phyloP scores from a whole-genome alignment of 2,797 vertebrate species.

The Sphenodon punctatus region DNA sequence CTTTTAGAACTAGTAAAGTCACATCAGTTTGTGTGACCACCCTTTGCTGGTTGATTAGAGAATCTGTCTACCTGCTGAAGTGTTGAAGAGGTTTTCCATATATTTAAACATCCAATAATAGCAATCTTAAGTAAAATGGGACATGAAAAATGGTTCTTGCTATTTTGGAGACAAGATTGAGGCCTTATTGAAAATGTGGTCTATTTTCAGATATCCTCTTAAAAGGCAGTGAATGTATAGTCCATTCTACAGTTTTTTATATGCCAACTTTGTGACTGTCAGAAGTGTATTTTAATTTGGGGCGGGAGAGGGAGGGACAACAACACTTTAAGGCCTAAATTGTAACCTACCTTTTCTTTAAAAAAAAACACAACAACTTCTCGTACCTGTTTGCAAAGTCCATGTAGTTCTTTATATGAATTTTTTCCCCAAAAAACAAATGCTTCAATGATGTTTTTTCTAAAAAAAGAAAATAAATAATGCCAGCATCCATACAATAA shows the following conservation, averaged over 20 bases:
- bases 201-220: not conserved
- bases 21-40: not conserved
- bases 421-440: conserved; percentile 45
- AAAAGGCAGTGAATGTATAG: not conserved
- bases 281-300: not conserved
- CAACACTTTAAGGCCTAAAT: conserved; percentile 1
- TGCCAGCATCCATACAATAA: conserved; percentile 17
- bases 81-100: not conserved
- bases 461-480: conserved; percentile 51
- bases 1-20: not conserved
- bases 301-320: not conserved
- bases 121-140: not conserved
- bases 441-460: conserved; percentile 39
- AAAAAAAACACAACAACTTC: conserved; percentile 19
- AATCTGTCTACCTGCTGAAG: not conserved
- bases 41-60: not conserved
- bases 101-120: not conserved
- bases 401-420: conserved; percentile 33
- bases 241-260: not conserved
- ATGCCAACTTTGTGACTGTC: not conserved
- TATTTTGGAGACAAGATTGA: not conserved
- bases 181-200: not conserved
- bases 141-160: not conserved
- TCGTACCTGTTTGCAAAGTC: conserved; percentile 33
- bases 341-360: conserved; percentile 22